Evolutionary conservation across 1,140 invertebrate genomes (phyloP).

Genomic region (Nasonia giraulti): DNA sequence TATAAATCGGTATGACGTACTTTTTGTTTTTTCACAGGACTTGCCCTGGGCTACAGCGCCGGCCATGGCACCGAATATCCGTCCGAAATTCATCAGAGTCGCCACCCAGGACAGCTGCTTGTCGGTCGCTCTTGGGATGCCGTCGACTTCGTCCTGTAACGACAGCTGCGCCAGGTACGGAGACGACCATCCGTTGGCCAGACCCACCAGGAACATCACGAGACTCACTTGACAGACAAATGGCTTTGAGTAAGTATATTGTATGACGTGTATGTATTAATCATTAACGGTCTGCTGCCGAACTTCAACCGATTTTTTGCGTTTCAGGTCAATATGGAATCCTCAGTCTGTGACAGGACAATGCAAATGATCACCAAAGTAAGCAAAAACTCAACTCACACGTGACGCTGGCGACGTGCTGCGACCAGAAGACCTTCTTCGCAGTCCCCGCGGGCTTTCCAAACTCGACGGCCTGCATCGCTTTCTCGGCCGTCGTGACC

Average conservation of each 20-base stretch:
- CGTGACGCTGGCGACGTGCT: conserved; percentile 57
- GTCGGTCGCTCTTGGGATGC: conserved; percentile 60
- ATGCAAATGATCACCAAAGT: not conserved
- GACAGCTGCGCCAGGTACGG: conserved; percentile 70
- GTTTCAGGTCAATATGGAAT: too few species aligned
- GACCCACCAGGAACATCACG: conserved; percentile 63
- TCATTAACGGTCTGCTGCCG: too few species aligned
- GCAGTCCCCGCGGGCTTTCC: not conserved
- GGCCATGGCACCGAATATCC: conserved; percentile 63
- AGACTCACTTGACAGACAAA: conserved; percentile 61
- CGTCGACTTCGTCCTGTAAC: conserved; percentile 55
- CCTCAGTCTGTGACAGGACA: too few species aligned
- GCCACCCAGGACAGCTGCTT: conserved; percentile 70
- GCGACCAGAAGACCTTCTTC: conserved; percentile 59
- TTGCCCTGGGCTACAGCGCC: conserved; percentile 69
- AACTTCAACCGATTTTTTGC: too few species aligned
- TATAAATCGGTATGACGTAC: too few species aligned
- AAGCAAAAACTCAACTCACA: conserved; percentile 54
- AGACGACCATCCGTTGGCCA: conserved; percentile 70
- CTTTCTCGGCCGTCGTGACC: not conserved
- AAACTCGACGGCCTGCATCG: not conserved
- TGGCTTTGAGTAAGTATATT: not conserved
- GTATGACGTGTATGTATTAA: too few species aligned
- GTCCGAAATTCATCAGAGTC: conserved; percentile 68
- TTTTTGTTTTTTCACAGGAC: not conserved